Percentiles rank a stretch among this genome's conserved stretches.
Conservation (phyloP, 2,797 vertebrate genomes). For the Chiloscyllium punctatum region DNA sequence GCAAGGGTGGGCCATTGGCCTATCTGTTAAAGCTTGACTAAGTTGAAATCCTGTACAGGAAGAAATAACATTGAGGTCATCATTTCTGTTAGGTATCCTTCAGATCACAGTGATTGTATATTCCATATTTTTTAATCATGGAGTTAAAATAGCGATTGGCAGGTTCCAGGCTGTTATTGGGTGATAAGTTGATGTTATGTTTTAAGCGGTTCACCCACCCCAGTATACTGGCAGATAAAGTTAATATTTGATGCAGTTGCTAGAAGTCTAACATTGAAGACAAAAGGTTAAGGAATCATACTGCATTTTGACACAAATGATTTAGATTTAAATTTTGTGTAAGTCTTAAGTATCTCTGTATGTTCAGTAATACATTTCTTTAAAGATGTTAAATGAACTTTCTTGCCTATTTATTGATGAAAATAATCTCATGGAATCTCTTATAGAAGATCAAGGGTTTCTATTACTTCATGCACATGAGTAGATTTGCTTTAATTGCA, state of each 20-base stretch:
- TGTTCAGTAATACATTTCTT: no score
- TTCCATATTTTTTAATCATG: rapidly evolving
- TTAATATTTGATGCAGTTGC: not conserved
- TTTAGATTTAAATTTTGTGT: no score
- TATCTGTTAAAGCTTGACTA: no score
- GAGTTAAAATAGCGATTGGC: not conserved
- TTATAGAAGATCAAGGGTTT: not conserved
- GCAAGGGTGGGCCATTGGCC: no score
- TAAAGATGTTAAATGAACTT: no score
- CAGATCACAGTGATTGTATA: not conserved
- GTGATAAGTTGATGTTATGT: not conserved
- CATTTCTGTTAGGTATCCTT: not conserved
- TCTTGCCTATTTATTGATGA: not conserved
- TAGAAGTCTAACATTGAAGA: not conserved
- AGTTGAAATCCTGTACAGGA: not conserved
- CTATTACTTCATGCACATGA: not conserved
- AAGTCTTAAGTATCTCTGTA: no score
- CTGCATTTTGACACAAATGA: no score
- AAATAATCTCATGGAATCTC: not conserved
- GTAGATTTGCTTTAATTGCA: not conserved
- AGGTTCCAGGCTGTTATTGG: not conserved
- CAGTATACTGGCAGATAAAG: not conserved
- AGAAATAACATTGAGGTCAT: not conserved
- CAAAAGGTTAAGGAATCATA: no score
- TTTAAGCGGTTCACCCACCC: not conserved